A percentile compares a stretch with the other conserved stretches of the same genome.
Evolutionary conservation across 2,113 vertebrate genomes (phyloP).

Genomic region (Catharus fuscescens): DNA sequence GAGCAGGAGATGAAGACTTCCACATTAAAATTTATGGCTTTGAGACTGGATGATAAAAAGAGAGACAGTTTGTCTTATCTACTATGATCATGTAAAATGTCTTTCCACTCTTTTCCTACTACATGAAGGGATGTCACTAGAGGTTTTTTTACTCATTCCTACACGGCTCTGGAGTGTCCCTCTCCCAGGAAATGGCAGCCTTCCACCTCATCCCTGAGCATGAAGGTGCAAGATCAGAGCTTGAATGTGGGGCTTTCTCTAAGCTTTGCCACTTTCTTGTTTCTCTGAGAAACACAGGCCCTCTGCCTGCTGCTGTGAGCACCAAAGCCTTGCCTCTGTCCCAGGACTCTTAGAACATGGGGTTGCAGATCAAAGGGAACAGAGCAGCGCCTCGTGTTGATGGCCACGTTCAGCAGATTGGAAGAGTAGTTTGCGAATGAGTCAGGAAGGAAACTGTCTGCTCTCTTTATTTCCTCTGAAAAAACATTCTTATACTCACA

Average conservation of each 20-base stretch:
- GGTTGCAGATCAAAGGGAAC: conserved; percentile 54
- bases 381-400: neutral
- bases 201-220: neutral
- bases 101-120: neutral
- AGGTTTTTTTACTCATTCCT: neutral
- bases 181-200: neutral
- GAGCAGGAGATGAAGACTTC: neutral
- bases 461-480: conserved; percentile 89
- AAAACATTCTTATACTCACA: conserved; percentile 75
- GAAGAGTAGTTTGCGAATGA: conserved; percentile 74
- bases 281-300: neutral
- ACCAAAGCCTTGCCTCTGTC: neutral
- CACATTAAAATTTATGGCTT: neutral
- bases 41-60: neutral
- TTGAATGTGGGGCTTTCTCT: neutral
- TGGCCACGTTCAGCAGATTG: conserved; percentile 60
- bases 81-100: neutral
- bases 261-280: neutral
- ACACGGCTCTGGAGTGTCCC: neutral
- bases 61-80: neutral
- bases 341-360: neutral
- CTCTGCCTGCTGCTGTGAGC: neutral
- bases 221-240: neutral
- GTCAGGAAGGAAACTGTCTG: conserved; percentile 93
- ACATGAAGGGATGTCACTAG: neutral